These are phyloP conservation scores for Hypotaenidia philippensis DNA, from an alignment of 2,797 vertebrate species.

Conservation along the genomic window DNA sequence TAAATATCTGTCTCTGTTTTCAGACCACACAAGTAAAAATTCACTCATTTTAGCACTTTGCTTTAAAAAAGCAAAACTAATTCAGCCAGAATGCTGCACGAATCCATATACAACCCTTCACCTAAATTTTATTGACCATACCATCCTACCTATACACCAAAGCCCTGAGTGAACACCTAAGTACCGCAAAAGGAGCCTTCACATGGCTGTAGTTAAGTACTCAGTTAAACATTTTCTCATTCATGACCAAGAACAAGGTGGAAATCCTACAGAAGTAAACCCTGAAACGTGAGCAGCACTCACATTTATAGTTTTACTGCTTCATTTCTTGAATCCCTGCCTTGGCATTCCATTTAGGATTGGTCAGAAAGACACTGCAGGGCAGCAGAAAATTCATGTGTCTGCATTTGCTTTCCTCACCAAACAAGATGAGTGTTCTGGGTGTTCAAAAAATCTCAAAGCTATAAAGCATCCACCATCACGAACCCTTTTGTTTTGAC, in stretches of 20 bases:
- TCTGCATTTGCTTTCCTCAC: not conserved
- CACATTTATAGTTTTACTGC: not conserved
- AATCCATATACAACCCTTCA: not conserved
- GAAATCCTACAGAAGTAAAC: not conserved
- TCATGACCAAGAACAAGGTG: not conserved
- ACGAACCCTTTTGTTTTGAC: not conserved
- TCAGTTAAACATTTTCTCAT: not conserved
- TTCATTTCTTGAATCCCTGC: not conserved
- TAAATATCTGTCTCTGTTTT: not conserved
- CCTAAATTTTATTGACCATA: not conserved
- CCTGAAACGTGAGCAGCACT: not conserved
- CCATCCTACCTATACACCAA: not conserved
- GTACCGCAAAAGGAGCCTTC: not conserved
- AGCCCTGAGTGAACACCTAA: not conserved
- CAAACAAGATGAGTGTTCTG: not conserved
- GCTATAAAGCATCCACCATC: not conserved
- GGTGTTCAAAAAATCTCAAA: not conserved
- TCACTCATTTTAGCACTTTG: not conserved
- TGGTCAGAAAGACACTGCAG: not conserved
- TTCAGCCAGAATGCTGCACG: not conserved
- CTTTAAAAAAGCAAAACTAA: not conserved
- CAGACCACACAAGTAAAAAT: not conserved
- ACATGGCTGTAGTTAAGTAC: not conserved
- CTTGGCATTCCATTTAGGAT: not conserved
- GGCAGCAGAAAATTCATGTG: not conserved